Evolutionary conservation across 2,888 invertebrate species (phyloP), one percentile per base, ranked within the genome.

Genomic region (Abrostola tripartita): DNA sequence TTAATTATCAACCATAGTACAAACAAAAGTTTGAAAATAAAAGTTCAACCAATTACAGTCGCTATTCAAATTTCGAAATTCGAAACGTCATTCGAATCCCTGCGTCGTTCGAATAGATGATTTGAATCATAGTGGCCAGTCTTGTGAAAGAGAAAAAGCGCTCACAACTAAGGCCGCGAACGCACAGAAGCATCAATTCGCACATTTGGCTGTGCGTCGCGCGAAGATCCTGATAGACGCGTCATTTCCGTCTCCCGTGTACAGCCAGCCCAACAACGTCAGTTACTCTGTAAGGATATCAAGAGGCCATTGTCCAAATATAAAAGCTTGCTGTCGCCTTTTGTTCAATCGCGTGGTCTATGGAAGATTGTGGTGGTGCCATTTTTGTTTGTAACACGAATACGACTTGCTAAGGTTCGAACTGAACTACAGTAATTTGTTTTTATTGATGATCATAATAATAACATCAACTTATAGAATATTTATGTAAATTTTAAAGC

Each of bases 201-300:
- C 51, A 75, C 60, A 74, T 76, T 81, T 65, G 68, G 76, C 60
- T 70, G 53, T 66, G 63, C 65, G 65, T 71, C 52, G 67, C 68
- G 67, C 65, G 76, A 85, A 86, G 87, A 84, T 84, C 65, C 74
- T 86, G 88, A 89, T 79, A 72, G 92, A 88, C 91, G 83, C 80
- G 84, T 89, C 85, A 92, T 92, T 91, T 92, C 92, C 91, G 86
- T 62, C 55, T 67, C 54, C 59, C 58, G 66, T 81, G 80, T 79
- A 75, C 68, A 66, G 70, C 65, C 80, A 60, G 77, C 78, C 85
- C 82, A 81, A 83, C 85, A 77, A 80, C 85, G 84, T 84, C 86
- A 85, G 85, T 82, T 83, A 79, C 77, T 74, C 80, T 79, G 79
- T 78, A 78, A 86, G 82, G 82, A 86, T 81, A 85, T 82, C 84